phyloP scores from a whole-genome alignment of 2,888 invertebrate species.

The Cosmopolites sordidus region DNA sequence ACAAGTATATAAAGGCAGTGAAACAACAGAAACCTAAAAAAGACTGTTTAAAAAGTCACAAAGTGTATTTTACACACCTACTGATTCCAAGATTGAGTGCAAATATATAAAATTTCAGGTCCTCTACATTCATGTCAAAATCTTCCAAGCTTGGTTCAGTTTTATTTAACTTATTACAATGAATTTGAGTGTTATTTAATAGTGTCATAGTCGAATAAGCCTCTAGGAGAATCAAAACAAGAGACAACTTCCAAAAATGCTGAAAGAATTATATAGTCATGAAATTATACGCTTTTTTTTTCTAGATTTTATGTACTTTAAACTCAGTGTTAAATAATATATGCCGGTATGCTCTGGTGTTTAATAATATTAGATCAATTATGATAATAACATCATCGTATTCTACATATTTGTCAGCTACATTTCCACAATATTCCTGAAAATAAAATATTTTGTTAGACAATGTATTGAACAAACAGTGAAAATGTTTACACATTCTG shows the following conservation, averaged over 20 bases:
- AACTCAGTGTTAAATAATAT: slow-evolving; percentile 76
- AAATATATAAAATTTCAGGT: slow-evolving; percentile 42
- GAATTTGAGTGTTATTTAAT: slow-evolving; percentile 19
- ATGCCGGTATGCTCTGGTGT: slow-evolving; percentile 79
- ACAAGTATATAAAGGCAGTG: slow-evolving; percentile 34
- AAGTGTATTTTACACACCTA: slow-evolving; percentile 28
- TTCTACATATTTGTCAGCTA: slow-evolving; percentile 88
- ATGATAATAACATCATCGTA: slow-evolving; percentile 84
- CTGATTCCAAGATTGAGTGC: slow-evolving; percentile 36
- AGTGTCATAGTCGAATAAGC: slow-evolving; percentile 68
- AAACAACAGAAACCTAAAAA: slow-evolving; percentile 40
- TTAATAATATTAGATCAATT: slow-evolving; percentile 78
- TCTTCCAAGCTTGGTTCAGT: slow-evolving; percentile 32
- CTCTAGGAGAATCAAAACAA: slow-evolving; percentile 74
- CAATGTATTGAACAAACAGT: neutral
- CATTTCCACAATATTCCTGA: slow-evolving; percentile 68
- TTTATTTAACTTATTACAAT: slow-evolving; percentile 25
- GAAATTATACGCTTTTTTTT: slow-evolving; percentile 6
- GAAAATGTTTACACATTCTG: slow-evolving; percentile 61
- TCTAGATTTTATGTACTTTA: slow-evolving; percentile 54
- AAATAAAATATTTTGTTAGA: slow-evolving; percentile 29
- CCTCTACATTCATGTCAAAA: slow-evolving; percentile 36
- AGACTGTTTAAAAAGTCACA: slow-evolving; percentile 8
- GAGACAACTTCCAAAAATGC: slow-evolving; percentile 63
- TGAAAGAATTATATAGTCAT: slow-evolving; percentile 30